These are phyloP conservation scores for Gadus chalcogrammus DNA, from an alignment of 2,113 vertebrate species.

Conservation along the genomic window DNA sequence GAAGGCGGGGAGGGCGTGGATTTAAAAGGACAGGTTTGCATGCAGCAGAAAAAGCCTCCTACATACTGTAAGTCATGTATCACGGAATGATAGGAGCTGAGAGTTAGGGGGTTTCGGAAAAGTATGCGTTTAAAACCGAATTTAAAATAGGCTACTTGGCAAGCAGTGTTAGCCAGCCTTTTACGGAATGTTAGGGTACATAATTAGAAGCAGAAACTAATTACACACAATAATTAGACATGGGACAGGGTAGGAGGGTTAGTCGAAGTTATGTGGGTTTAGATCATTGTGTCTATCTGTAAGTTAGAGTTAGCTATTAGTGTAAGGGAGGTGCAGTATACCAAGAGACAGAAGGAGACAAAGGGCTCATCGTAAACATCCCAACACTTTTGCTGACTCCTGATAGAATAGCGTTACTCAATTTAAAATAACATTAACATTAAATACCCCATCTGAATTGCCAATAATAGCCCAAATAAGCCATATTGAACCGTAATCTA, in stretches of 20 bases:
- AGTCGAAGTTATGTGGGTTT: slow-evolving; percentile 80
- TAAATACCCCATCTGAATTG: no score
- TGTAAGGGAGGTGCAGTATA: slow-evolving; percentile 64
- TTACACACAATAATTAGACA: slow-evolving; percentile 70
- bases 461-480: no score
- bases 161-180: slow-evolving; percentile 44
- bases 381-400: not conserved
- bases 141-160: no score
- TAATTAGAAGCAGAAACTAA: slow-evolving; percentile 64
- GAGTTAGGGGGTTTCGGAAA: no score
- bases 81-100: no score
- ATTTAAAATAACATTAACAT: no score
- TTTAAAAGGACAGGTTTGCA: no score
- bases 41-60: no score
- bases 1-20: not conserved
- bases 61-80: no score
- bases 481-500: no score
- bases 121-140: no score
- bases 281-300: slow-evolving; percentile 60
- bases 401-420: no score
- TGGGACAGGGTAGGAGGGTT: slow-evolving; percentile 65
- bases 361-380: slow-evolving; percentile 19
- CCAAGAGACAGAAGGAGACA: slow-evolving; percentile 63
- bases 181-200: slow-evolving; percentile 42
- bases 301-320: slow-evolving; percentile 47